Evolutionary conservation across 2,888 invertebrate genomes (phyloP), one percentile per base, ranked within the genome.

Genomic region (Caprella mutica): DNA sequence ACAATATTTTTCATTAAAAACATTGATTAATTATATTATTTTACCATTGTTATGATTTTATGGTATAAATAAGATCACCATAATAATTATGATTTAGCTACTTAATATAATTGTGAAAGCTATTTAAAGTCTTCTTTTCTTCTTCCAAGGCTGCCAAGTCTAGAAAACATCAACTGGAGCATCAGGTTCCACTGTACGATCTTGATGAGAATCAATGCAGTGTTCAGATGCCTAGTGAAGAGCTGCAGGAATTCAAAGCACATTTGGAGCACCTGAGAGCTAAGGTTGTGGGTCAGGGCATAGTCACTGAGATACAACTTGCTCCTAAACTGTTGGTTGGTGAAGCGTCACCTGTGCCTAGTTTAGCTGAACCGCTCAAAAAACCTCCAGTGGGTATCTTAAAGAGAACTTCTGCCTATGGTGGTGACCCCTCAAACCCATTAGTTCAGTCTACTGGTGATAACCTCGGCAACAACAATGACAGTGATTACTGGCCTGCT

Each of bases 101-200:
- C n/a, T n/a, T n/a, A n/a, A n/a, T n/a, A n/a, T n/a, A n/a, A n/a
- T n/a, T n/a, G n/a, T n/a, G n/a, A n/a, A n/a, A n/a, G n/a, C n/a
- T n/a, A n/a, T n/a, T n/a, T n/a, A n/a, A n/a, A n/a, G n/a, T n/a
- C n/a, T n/a, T n/a, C n/a, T n/a, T n/a, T 33, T 26, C 4, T 29
- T 29, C 27, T 52, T 60, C 51, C 4, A 38, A 64, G 64, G 64
- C 64, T 26, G 64, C 64, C n/a, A 64, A 64, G 43, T 56, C 56
- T 12, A 57, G 64, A 17, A 48, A 52, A 5, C 55, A 55, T 24
- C 58, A 59, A 39, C 55, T 64, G 23, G 55, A 60, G 24, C 58
- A 58, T 27, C 64, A 64, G 43, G 21, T 64, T 19, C 64, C 64
- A 8, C 53, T 64, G 21, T 64, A 64, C 48, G 64, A 64, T 46